phyloP scores from a whole-genome alignment of 2,888 invertebrate genomes.

The Hololepta plana region DNA sequence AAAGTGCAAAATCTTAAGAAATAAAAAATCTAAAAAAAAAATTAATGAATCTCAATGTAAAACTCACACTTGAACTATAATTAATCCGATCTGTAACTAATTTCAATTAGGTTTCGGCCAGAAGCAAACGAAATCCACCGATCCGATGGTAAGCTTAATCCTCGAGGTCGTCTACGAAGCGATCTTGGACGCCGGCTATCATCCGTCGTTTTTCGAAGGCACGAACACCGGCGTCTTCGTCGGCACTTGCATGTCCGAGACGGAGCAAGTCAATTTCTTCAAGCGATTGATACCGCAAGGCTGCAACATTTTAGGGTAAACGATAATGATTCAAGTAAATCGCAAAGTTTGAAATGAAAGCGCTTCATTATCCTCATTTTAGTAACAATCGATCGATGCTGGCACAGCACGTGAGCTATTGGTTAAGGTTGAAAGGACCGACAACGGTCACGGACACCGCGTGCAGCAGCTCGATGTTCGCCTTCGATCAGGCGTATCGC shows the following conservation, averaged over 20 bases:
- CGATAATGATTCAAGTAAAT: background rate
- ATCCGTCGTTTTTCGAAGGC: conserved; percentile 51
- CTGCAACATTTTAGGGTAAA: too few relatives aligned
- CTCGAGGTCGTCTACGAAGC: conserved; percentile 41
- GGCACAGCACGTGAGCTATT: conserved; percentile 75
- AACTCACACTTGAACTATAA: too few relatives aligned
- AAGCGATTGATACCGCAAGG: conserved; percentile 45
- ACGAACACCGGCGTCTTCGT: conserved; percentile 65
- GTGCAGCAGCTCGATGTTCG: conserved; percentile 76
- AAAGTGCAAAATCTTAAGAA: too few relatives aligned
- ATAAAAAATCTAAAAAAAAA: too few relatives aligned
- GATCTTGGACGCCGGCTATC: conserved; percentile 41
- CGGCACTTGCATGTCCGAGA: conserved; percentile 57
- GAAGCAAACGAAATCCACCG: too few relatives aligned
- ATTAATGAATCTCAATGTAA: too few relatives aligned
- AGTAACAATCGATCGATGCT: conserved; percentile 47
- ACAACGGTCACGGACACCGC: conserved; percentile 79
- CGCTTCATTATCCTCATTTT: conserved; percentile 2
- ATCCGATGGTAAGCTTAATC: conserved; percentile 36
- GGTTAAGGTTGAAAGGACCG: conserved; percentile 70
- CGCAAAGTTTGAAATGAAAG: background rate
- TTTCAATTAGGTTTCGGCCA: too few relatives aligned
- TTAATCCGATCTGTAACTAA: too few relatives aligned
- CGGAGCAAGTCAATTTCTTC: conserved; percentile 25
- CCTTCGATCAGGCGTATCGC: conserved; percentile 60